Evolutionary conservation across 2,888 invertebrate species (phyloP).

Genomic region (Nycteola revayana): DNA sequence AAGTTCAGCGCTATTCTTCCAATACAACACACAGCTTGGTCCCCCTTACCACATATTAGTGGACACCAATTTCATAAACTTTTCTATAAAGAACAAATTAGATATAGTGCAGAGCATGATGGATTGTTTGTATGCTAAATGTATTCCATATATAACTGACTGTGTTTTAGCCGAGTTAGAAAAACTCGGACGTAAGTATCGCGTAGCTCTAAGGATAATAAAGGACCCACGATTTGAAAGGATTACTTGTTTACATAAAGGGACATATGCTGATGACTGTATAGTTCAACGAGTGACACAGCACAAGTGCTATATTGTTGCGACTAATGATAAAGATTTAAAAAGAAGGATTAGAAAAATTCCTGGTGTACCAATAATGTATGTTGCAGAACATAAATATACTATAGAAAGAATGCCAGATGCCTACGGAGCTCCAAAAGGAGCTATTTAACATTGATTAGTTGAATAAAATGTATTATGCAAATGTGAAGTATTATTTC

Average conservation of each 20-base stretch:
- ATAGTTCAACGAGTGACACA: slow-evolving; percentile 97
- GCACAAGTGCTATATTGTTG: slow-evolving; percentile 99
- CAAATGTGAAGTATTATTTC: neutral
- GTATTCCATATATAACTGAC: slow-evolving; percentile 98
- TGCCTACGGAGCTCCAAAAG: slow-evolving; percentile 96
- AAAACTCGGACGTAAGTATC: slow-evolving; percentile 96
- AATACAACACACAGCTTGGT: slow-evolving; percentile 98
- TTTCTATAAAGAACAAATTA: slow-evolving; percentile 98
- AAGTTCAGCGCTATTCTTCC: slow-evolving; percentile 97
- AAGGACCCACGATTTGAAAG: slow-evolving; percentile 97
- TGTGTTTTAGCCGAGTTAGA: slow-evolving; percentile 99
- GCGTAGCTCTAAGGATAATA: slow-evolving; percentile 95
- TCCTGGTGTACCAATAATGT: slow-evolving; percentile 99
- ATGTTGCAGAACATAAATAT: slow-evolving; percentile 94
- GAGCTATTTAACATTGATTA: slow-evolving; percentile 69
- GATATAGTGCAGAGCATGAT: slow-evolving; percentile 99
- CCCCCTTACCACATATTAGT: slow-evolving; percentile 98
- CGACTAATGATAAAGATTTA: slow-evolving; percentile 98
- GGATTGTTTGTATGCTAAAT: slow-evolving; percentile 99
- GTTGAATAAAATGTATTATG: slow-evolving; percentile 1
- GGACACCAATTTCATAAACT: slow-evolving; percentile 99
- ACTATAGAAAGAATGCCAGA: slow-evolving; percentile 99
- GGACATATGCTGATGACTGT: slow-evolving; percentile 99
- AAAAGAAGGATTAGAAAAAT: slow-evolving; percentile 97
- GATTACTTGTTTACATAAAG: slow-evolving; percentile 96